phyloP scores from a whole-genome alignment of 2,797 vertebrate genomes.

The Poecilia wingei region DNA sequence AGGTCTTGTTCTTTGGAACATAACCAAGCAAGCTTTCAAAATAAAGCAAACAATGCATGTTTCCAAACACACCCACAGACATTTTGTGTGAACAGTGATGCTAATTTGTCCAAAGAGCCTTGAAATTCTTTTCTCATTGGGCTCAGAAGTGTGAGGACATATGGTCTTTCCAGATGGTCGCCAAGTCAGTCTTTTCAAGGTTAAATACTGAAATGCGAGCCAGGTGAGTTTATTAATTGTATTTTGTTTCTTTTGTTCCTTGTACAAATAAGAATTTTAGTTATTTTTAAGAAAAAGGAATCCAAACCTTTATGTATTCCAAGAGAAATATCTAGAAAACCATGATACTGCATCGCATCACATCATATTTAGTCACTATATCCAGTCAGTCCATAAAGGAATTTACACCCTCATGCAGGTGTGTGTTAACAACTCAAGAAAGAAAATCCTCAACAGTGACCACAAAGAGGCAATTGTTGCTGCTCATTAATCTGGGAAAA shows the following conservation, averaged over 20 bases:
- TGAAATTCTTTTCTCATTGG: conserved; percentile 28
- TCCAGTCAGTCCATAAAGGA: not conserved
- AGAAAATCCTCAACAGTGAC: not conserved
- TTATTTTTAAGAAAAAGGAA: not conserved
- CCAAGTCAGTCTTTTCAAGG: not conserved
- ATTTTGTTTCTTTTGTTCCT: not conserved
- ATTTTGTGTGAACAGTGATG: conserved; percentile 27
- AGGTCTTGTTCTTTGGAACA: conserved; percentile 9
- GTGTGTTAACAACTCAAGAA: not conserved
- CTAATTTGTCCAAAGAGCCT: conserved; percentile 35
- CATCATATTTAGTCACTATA: not conserved
- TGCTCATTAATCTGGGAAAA: not conserved
- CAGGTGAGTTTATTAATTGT: not conserved
- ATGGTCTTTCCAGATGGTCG: conserved; percentile 60
- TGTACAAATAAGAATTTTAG: not conserved
- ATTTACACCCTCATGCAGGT: not conserved
- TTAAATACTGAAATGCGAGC: conserved; percentile 36
- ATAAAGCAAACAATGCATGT: conserved; percentile 6
- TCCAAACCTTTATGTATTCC: not conserved
- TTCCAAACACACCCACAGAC: not conserved
- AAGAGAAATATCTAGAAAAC: not conserved
- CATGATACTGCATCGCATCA: not conserved
- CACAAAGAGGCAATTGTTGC: not conserved
- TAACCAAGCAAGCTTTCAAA: conserved; percentile 16
- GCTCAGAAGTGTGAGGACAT: conserved; percentile 48